A percentile compares a stretch with the other conserved stretches of the same genome.
Evolutionary conservation across 1,140 invertebrate genomes (phyloP).

Genomic region (Sesamia nonagrioides): DNA sequence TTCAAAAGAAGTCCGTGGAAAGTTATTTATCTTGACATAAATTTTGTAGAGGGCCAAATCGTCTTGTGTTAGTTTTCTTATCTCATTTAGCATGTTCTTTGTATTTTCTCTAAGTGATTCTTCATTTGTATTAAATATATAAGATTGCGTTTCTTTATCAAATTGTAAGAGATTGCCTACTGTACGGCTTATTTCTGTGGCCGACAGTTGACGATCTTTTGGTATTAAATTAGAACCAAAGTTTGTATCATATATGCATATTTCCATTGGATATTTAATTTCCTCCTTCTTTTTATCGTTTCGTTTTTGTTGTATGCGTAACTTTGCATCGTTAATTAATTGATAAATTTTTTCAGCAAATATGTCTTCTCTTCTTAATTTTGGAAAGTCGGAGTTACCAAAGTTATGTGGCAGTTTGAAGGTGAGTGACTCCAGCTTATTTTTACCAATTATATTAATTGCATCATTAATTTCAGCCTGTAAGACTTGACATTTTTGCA

Average conservation of each 20-base stretch:
- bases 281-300: background rate
- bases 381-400: conserved; percentile 50
- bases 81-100: conserved; percentile 16
- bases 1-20: conserved; percentile 47
- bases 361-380: conserved; percentile 10
- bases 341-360: conserved; percentile 31
- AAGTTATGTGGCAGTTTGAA: conserved; percentile 50
- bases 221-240: conserved; percentile 31
- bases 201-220: conserved; percentile 25
- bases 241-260: conserved; percentile 37
- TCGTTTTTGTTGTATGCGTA: background rate
- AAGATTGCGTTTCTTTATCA: conserved; percentile 35
- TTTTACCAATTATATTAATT: conserved; percentile 27
- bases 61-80: conserved; percentile 20
- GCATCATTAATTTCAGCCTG: conserved; percentile 36
- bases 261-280: conserved; percentile 3
- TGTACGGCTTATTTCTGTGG: conserved; percentile 44
- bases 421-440: conserved; percentile 23
- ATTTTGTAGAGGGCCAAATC: conserved; percentile 38
- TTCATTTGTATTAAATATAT: conserved; percentile 45
- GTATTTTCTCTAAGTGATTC: conserved; percentile 3
- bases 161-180: conserved; percentile 49
- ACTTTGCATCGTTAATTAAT: conserved; percentile 16
- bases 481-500: conserved; percentile 36
- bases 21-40: conserved; percentile 37